These are phyloP conservation scores for Nannoperca obscura DNA, from an alignment of 2,797 vertebrate genomes.

Conservation along the genomic window DNA sequence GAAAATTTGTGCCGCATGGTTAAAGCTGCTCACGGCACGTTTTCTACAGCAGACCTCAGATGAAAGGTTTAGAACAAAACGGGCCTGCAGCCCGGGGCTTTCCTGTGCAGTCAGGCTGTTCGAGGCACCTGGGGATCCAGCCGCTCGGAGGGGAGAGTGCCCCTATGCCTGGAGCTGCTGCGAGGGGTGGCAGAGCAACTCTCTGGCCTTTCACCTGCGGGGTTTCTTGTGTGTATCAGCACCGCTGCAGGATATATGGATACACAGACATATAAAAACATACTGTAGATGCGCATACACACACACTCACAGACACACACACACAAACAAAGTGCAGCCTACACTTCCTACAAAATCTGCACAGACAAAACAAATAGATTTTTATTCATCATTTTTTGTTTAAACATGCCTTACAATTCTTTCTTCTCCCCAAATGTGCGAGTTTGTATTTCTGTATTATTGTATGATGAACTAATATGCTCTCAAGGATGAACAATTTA, in stretches of 20 bases:
- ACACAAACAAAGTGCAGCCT: not conserved
- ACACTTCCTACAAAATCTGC: slow-evolving; percentile 7
- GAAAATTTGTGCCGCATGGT: slow-evolving; percentile 46
- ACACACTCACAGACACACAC: not conserved
- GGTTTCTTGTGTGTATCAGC: slow-evolving; percentile 37
- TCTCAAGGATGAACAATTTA: not conserved
- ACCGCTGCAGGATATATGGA: slow-evolving; percentile 38
- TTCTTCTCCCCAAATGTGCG: not conserved
- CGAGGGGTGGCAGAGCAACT: slow-evolving; percentile 42
- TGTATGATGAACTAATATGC: not conserved
- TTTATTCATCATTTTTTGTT: not conserved
- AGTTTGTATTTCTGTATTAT: not conserved
- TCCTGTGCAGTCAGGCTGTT: slow-evolving; percentile 68
- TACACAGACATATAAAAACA: slow-evolving; percentile 40
- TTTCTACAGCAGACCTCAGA: slow-evolving; percentile 61
- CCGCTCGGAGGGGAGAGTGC: slow-evolving; percentile 38
- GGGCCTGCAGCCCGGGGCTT: slow-evolving; percentile 72
- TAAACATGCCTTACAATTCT: not conserved
- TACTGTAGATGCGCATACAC: slow-evolving; percentile 4
- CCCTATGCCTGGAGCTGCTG: slow-evolving; percentile 49
- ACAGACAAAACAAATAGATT: not conserved
- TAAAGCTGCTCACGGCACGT: slow-evolving; percentile 59
- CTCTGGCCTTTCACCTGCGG: slow-evolving; percentile 49
- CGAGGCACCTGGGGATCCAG: slow-evolving; percentile 61
- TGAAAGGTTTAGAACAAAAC: slow-evolving; percentile 71